phyloP scores from a whole-genome alignment of 2,888 invertebrate species.

The Sepioteuthis lessoniana region DNA sequence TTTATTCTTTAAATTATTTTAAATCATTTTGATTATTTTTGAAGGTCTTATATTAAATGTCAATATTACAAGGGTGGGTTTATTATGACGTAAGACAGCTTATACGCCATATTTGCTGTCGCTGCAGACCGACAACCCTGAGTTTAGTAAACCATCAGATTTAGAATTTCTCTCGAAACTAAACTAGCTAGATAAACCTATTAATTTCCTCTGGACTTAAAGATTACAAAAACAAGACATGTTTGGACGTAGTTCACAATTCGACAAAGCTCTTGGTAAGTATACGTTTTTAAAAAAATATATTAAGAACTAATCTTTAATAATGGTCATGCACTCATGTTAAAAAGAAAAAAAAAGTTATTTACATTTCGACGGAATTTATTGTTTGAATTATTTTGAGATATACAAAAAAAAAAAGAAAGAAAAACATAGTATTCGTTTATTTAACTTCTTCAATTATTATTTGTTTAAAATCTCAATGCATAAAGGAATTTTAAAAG shows the following conservation, averaged over 20 bases:
- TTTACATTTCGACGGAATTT: background rate
- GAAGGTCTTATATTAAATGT: background rate
- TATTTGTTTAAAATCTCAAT: background rate
- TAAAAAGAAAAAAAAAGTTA: background rate
- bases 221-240: slow-evolving; percentile 34
- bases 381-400: background rate
- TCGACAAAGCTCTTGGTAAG: slow-evolving; percentile 49
- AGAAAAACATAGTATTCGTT: background rate
- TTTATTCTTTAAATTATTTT: background rate
- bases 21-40: background rate
- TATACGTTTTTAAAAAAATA: background rate
- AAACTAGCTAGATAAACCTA: background rate
- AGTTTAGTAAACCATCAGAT: background rate
- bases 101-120: slow-evolving; percentile 4
- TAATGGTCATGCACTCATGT: too few species aligned
- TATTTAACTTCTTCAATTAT: background rate
- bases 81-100: background rate
- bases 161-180: too few species aligned
- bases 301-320: too few species aligned
- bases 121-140: background rate
- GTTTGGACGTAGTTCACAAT: slow-evolving; percentile 48
- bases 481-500: background rate
- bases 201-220: background rate
- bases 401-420: background rate
- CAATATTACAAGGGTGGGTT: background rate